A percentile compares a stretch with the other conserved stretches of the same genome.
phyloP scores from a whole-genome alignment of 2,888 invertebrate genomes.

The Molanna angustata region DNA sequence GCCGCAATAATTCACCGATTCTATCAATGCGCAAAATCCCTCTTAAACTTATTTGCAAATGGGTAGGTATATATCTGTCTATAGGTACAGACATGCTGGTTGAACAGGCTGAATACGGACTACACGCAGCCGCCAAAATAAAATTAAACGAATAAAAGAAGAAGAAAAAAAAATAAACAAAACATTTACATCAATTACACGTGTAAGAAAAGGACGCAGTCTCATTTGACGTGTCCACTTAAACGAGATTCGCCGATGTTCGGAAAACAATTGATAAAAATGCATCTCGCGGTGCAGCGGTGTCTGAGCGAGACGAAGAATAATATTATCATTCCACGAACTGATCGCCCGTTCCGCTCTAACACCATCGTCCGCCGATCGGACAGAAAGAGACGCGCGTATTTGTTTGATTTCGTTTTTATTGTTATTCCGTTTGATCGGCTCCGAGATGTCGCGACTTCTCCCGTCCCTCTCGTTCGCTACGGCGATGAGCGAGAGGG shows the following conservation, averaged over 20 bases:
- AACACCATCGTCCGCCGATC: neutral
- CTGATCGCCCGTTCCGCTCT: slow-evolving; percentile 17
- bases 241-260: too few relatives aligned
- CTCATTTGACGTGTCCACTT: too few relatives aligned
- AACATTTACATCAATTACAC: slow-evolving; percentile 13
- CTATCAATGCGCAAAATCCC: slow-evolving; percentile 22
- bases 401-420: slow-evolving; percentile 10
- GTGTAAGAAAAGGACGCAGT: too few relatives aligned
- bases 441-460: slow-evolving; percentile 56
- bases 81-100: too few relatives aligned
- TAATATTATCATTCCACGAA: too few relatives aligned
- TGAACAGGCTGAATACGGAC: slow-evolving; percentile 1
- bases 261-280: too few relatives aligned
- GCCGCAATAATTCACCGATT: slow-evolving; percentile 24
- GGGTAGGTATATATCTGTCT: slow-evolving; percentile 11
- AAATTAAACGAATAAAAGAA: neutral
- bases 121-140: neutral
- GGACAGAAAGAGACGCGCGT: slow-evolving; percentile 12
- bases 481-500: too few relatives aligned
- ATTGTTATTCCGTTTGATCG: slow-evolving; percentile 33
- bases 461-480: slow-evolving; percentile 48
- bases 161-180: slow-evolving; percentile 3
- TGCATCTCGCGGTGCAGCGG: too few relatives aligned
- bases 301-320: too few relatives aligned
- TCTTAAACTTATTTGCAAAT: slow-evolving; percentile 22